Conservation (phyloP, 2,888 invertebrate genomes). For the Campoplex nolae region DNA sequence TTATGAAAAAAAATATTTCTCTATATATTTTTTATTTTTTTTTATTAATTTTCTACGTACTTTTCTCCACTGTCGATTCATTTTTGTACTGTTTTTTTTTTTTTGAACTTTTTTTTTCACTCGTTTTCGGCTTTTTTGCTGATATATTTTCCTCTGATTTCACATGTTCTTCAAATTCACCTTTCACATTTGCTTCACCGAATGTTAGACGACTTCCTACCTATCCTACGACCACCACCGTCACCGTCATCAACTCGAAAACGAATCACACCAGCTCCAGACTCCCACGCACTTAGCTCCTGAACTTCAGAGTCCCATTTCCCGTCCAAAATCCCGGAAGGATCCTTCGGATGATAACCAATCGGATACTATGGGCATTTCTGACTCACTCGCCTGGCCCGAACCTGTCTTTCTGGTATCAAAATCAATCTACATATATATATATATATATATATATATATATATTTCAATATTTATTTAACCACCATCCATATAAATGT, state of each 20-base stretch:
- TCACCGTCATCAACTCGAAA: conserved; percentile 41
- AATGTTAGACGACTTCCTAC: conserved; percentile 62
- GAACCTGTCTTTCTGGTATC: conserved; percentile 71
- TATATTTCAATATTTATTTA: not conserved
- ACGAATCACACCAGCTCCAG: conserved; percentile 38
- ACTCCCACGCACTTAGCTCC: conserved; percentile 44
- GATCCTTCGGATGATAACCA: conserved; percentile 60
- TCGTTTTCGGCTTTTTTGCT: not conserved
- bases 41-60: not conserved
- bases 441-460: not conserved
- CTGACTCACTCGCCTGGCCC: conserved; percentile 72
- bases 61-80: not conserved
- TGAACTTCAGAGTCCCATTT: conserved; percentile 57
- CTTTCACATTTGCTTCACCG: conserved; percentile 70
- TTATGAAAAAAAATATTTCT: not conserved
- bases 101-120: not conserved
- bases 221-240: conserved; percentile 58
- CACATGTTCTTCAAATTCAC: not conserved
- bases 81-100: not conserved
- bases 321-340: conserved; percentile 62
- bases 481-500: not conserved
- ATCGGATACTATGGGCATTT: conserved; percentile 67
- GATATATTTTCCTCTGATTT: not conserved
- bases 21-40: not conserved
- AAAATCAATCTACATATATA: not conserved